Conservation (phyloP, 2,888 invertebrate genomes). For the Himalopsyche anomala region DNA sequence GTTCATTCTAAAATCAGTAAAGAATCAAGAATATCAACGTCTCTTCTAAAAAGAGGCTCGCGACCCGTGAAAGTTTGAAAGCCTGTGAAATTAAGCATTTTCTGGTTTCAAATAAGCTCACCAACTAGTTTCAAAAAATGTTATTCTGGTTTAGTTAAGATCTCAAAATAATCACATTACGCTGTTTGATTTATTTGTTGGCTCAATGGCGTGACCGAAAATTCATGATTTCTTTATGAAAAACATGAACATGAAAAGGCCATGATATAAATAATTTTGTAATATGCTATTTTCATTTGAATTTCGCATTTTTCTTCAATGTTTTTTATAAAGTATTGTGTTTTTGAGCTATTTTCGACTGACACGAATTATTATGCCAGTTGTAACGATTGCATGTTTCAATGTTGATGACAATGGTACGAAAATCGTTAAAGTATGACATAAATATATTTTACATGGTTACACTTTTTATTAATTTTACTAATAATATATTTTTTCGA, state of each 20-base stretch:
- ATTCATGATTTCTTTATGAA: conserved; percentile 16
- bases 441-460: too few relatives aligned
- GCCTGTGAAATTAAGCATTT: not conserved
- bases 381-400: conserved; percentile 15
- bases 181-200: conserved; percentile 9
- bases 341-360: conserved; percentile 19
- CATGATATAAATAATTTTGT: conserved; percentile 10
- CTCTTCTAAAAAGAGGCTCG: too few relatives aligned
- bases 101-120: conserved; percentile 24
- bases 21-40: too few relatives aligned
- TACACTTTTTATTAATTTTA: too few relatives aligned
- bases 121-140: conserved; percentile 16
- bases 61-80: too few relatives aligned
- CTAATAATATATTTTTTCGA: too few relatives aligned
- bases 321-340: conserved; percentile 28
- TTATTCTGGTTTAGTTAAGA: conserved; percentile 38
- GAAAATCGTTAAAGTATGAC: not conserved
- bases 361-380: not conserved
- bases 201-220: conserved; percentile 1
- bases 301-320: not conserved
- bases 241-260: conserved; percentile 33
- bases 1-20: too few relatives aligned
- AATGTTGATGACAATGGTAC: not conserved
- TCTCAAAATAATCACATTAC: conserved; percentile 25
- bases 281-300: not conserved